These are phyloP conservation scores for Panurus biarmicus DNA, from an alignment of 2,113 vertebrate species.

Conservation along the genomic window DNA sequence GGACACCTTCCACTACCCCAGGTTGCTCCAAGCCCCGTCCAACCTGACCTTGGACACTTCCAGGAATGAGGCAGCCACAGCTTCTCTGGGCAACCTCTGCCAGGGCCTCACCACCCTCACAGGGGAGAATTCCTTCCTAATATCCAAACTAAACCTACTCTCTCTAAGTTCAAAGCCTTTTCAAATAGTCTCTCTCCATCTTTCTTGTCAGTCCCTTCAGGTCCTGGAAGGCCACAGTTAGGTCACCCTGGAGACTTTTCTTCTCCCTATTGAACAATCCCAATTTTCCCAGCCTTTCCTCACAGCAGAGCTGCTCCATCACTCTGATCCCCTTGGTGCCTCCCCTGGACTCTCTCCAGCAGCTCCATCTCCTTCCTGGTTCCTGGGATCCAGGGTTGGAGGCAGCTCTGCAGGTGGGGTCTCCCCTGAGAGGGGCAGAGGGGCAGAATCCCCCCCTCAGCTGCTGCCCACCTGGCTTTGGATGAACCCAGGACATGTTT, in stretches of 20 bases:
- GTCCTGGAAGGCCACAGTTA: not conserved
- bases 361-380: not conserved
- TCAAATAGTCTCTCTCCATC: not conserved
- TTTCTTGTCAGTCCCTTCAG: not conserved
- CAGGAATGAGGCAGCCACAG: not conserved
- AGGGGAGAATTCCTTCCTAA: not conserved
- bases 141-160: too few species aligned
- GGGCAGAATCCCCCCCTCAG: not conserved
- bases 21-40: accelerated
- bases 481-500: accelerated
- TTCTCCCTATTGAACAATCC: not conserved
- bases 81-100: accelerated
- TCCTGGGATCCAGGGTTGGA: not conserved
- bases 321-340: not conserved
- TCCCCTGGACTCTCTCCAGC: not conserved
- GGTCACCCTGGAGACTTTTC: not conserved
- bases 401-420: not conserved
- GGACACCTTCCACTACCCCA: not conserved
- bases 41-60: not conserved
- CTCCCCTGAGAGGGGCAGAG: not conserved
- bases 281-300: accelerated
- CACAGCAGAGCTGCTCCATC: not conserved
- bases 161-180: accelerated
- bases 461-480: not conserved
- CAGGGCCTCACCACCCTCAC: not conserved